Conservation (phyloP, 2,797 vertebrate species). For the Myotis myotis region DNA sequence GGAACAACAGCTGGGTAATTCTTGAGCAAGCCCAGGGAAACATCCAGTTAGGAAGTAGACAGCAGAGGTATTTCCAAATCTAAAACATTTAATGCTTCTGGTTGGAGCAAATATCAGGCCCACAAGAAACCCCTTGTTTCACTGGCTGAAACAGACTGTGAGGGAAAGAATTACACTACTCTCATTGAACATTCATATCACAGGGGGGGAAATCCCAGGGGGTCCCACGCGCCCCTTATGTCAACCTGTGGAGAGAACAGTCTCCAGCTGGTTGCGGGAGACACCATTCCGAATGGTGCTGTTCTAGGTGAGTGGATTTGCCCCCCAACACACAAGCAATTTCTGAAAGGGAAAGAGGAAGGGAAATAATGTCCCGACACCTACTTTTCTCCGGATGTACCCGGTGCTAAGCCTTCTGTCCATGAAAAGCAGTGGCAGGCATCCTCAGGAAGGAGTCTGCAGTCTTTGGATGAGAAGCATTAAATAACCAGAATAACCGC, state of each 20-base stretch:
- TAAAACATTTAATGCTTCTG: constrained; percentile 17
- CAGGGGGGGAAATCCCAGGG: not conserved
- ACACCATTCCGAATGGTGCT: not conserved
- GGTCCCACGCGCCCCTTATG: not conserved
- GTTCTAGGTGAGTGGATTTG: not conserved
- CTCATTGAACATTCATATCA: not conserved
- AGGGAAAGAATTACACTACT: not conserved
- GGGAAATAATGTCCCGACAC: not conserved
- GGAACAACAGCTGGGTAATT: not conserved
- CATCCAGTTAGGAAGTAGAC: not conserved
- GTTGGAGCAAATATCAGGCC: not conserved
- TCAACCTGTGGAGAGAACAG: not conserved
- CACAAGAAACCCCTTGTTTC: not conserved
- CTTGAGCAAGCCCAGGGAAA: not conserved
- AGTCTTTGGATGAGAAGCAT: constrained; percentile 19
- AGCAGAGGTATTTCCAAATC: not conserved
- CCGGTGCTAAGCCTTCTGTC: not conserved
- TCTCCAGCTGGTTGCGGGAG: not conserved
- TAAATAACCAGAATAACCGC: not conserved
- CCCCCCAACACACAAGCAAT: not conserved
- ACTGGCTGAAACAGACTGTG: not conserved
- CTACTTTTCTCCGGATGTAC: not conserved
- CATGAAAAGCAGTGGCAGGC: not conserved
- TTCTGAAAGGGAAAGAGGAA: not conserved
- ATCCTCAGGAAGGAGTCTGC: not conserved